Evolutionary conservation across 2,888 invertebrate genomes (phyloP).

Genomic region (Suillia variegata): DNA sequence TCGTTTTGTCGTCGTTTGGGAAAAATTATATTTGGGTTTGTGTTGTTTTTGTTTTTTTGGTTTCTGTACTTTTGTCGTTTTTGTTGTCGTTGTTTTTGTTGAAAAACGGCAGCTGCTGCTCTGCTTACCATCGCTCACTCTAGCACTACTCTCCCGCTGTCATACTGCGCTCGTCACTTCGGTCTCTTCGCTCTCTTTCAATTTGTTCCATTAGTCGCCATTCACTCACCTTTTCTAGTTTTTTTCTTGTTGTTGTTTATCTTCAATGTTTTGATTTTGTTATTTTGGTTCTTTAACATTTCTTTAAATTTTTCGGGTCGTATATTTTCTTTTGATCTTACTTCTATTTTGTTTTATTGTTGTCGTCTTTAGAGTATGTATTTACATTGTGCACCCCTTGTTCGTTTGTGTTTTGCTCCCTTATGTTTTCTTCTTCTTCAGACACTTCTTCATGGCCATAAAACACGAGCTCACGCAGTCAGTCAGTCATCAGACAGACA

Average conservation of each 20-base stretch:
- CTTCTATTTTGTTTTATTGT: background rate
- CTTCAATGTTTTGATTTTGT: background rate
- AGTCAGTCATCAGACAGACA: background rate
- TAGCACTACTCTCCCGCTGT: too few relatives aligned
- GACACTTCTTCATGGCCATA: too few relatives aligned
- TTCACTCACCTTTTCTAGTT: background rate
- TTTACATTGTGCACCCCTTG: background rate
- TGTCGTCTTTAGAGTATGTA: background rate
- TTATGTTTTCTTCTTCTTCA: background rate
- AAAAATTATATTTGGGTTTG: too few relatives aligned
- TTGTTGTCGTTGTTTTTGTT: too few relatives aligned
- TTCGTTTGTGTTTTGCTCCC: background rate
- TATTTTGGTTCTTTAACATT: background rate
- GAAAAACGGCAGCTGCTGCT: too few relatives aligned
- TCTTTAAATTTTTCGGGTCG: too few relatives aligned
- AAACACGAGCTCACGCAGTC: too few relatives aligned
- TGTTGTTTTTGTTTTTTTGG: too few relatives aligned
- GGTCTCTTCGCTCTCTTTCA: background rate
- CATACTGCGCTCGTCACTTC: too few relatives aligned
- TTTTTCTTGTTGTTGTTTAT: background rate
- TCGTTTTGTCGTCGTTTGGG: constrained; percentile 10
- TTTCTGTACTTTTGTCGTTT: too few relatives aligned
- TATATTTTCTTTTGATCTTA: too few relatives aligned
- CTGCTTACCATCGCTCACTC: too few relatives aligned
- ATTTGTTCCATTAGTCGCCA: background rate